Percentiles rank a stretch among this genome's conserved stretches.
Conservation (phyloP, 2,797 vertebrate genomes). For the Steatocranus sp. region DNA sequence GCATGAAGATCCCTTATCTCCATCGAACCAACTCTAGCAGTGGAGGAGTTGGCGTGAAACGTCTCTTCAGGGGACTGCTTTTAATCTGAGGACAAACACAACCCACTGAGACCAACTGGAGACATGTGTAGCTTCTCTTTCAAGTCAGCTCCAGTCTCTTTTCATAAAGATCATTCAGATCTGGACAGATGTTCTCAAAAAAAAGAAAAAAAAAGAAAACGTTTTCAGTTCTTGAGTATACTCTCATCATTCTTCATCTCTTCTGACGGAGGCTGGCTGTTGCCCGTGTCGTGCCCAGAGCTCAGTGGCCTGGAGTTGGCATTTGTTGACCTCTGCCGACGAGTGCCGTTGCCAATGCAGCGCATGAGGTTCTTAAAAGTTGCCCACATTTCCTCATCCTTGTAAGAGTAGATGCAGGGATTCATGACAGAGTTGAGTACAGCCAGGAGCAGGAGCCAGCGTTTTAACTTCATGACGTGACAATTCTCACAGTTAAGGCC, state of each 20-base stretch:
- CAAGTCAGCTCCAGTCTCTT: slow-evolving; percentile 11
- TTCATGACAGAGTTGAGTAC: slow-evolving; percentile 95
- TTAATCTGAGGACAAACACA: background rate
- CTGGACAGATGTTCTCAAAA: background rate
- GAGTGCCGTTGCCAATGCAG: slow-evolving; percentile 77
- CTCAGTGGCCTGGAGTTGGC: slow-evolving; percentile 65
- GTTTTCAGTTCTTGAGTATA: slow-evolving; percentile 58
- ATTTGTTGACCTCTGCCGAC: slow-evolving; percentile 70
- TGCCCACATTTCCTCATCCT: slow-evolving; percentile 94
- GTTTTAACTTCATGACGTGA: slow-evolving; percentile 81
- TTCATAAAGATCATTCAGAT: background rate
- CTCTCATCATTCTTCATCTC: slow-evolving; percentile 61
- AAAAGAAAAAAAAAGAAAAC: fast-evolving
- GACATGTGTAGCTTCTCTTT: background rate
- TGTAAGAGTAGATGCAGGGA: slow-evolving; percentile 97
- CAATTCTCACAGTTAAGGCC: slow-evolving; percentile 85
- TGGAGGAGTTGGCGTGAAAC: background rate
- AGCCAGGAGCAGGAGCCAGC: slow-evolving; percentile 92
- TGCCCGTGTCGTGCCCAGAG: slow-evolving; percentile 64
- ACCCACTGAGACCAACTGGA: background rate
- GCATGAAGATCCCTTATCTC: background rate
- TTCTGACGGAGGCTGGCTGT: slow-evolving; percentile 64
- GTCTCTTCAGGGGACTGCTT: background rate
- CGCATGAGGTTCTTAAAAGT: slow-evolving; percentile 89
- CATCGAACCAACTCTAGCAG: background rate